Percentiles rank a stretch among this genome's conserved stretches.
These are phyloP conservation scores for Spermophilus dauricus DNA, from an alignment of 2,113 vertebrate species.

Conservation along the genomic window DNA sequence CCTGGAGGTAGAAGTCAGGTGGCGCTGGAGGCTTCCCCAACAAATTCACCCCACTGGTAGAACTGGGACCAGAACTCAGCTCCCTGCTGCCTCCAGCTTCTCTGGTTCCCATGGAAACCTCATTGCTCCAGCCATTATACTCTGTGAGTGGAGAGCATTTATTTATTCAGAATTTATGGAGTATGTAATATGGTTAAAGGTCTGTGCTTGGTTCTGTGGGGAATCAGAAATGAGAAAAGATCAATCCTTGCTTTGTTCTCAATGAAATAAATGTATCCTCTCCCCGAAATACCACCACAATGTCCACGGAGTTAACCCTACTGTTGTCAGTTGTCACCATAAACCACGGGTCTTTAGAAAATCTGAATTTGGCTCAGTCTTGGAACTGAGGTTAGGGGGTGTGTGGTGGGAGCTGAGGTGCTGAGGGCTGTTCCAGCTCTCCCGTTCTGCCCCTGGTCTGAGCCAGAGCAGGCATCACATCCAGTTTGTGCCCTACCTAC, in stretches of 20 bases:
- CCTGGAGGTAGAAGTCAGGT: neutral
- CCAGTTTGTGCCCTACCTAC: neutral
- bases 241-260: neutral
- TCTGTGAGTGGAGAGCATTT: neutral
- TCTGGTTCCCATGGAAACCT: neutral
- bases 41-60: neutral
- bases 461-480: neutral
- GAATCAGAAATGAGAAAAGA: neutral
- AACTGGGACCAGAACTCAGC: neutral
- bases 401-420: neutral
- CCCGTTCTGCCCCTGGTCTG: neutral
- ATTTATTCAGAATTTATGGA: conserved; percentile 16
- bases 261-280: neutral
- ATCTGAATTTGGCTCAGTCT: neutral
- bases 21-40: neutral
- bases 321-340: neutral
- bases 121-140: neutral
- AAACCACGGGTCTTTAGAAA: neutral
- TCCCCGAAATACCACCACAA: neutral
- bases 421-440: neutral
- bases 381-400: no score
- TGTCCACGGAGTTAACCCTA: neutral
- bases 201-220: neutral
- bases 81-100: neutral
- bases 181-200: neutral